Percentiles rank a stretch among this genome's conserved stretches.
These are phyloP conservation scores for Sinosuthora webbiana DNA, from an alignment of 2,113 vertebrate species.

Conservation along the genomic window DNA sequence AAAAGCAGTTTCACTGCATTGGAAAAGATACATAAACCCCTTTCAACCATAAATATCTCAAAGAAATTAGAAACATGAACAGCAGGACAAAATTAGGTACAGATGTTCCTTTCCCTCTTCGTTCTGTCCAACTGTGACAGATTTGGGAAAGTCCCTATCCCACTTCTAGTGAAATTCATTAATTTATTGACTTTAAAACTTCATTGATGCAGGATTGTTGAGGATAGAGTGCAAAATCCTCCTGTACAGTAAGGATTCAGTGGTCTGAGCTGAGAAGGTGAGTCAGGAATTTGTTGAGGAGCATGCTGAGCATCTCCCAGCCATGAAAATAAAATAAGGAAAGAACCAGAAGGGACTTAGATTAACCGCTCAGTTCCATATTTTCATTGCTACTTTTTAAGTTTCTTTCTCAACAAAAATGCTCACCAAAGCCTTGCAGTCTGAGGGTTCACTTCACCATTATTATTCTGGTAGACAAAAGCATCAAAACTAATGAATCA, in stretches of 20 bases:
- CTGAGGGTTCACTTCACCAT: neutral
- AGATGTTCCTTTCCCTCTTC: neutral
- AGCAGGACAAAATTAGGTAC: neutral
- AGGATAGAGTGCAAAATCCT: neutral
- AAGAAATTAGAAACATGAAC: neutral
- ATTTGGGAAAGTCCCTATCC: neutral
- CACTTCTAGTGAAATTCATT: neutral
- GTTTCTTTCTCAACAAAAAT: neutral
- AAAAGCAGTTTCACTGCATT: slow-evolving; percentile 12
- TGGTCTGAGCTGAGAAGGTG: neutral
- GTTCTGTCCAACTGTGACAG: neutral
- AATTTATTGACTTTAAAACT: neutral
- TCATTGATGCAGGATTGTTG: neutral
- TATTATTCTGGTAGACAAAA: neutral
- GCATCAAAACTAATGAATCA: neutral
- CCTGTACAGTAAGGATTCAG: neutral
- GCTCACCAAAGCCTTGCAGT: neutral
- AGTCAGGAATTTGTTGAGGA: neutral
- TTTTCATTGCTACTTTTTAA: neutral
- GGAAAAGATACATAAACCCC: neutral
- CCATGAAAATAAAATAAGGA: neutral
- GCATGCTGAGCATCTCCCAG: neutral
- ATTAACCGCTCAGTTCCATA: neutral
- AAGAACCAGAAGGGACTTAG: neutral
- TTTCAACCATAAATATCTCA: neutral